Evolutionary conservation across 2,888 invertebrate species (phyloP), one percentile per base, ranked within the genome.

Genomic region (Dryadula phaetusa): DNA sequence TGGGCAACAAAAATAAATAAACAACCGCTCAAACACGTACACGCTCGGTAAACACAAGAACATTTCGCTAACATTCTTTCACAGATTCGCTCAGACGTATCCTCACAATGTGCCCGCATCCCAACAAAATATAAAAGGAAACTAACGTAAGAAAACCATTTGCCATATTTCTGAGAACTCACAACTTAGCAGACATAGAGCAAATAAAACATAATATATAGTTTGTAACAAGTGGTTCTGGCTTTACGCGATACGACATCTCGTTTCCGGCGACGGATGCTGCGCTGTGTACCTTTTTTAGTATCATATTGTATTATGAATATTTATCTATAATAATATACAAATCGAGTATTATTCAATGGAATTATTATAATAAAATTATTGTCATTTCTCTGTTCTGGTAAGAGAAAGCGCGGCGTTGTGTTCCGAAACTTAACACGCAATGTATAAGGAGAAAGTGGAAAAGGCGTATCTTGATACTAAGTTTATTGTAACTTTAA

Each of bases 201-300:
- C 66, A 63, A 67, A 67, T 61, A 71, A 61, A 64, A 67, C 64
- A 71, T 69, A 67, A 71, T 61, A 67, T 67, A 69, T 69, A 67
- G 71, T 66, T 63, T 67, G 69, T 34, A 54, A 42, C 65, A 65
- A 62, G 66, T 53, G 58, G 69, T 66, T 69, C 53, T 69, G 66
- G 64, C 63, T 61, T 70, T 69, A 69, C 69, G 56, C 58, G 65
- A 56, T 65, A 40, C 66, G 69, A 66, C 63, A 53, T 34, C 32
- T 20, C 47, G 54, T 69, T 66, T 69, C 69, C 69, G 53, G 69
- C 22, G 46, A 44, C 20, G 32, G 66, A 62, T 62, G 53, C 62
- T 65, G 47, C 42, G 44, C 40, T n/a, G 12, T 58, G 16, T n/a
- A 25, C 1, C 4, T 10, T 28, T 46, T 46, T 18, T 40, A 28